Percentiles rank a stretch among this genome's conserved stretches.
Evolutionary conservation across 1,140 invertebrate species (phyloP).

Genomic region (Zaprionus africanus): DNA sequence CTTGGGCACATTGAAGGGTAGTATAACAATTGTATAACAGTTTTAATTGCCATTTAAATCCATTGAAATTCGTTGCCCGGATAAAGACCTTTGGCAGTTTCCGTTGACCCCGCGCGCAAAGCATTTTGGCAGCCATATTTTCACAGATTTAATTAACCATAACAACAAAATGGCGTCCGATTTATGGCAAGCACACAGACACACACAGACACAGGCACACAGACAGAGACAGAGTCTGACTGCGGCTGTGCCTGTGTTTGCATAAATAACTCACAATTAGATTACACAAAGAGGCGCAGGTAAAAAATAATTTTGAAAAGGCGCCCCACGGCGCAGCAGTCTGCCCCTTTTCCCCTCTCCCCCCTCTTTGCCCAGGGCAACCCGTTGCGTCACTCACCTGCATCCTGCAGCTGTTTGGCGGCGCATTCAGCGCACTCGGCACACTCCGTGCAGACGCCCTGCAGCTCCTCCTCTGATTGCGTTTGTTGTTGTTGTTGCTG

Average conservation of each 20-base stretch:
- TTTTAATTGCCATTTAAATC: constrained; percentile 2
- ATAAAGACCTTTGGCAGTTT: neutral
- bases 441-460: constrained; percentile 83
- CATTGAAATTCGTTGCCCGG: neutral
- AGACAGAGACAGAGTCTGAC: constrained; percentile 12
- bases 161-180: constrained; percentile 60
- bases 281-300: constrained; percentile 65
- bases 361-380: neutral
- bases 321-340: neutral
- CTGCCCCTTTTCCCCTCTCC: neutral
- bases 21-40: constrained; percentile 18
- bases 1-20: neutral
- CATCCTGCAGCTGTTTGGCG: constrained; percentile 82
- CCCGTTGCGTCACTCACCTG: constrained; percentile 60
- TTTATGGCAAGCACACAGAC: constrained; percentile 39
- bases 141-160: constrained; percentile 58
- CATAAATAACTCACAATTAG: constrained; percentile 79
- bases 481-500: constrained; percentile 57
- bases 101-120: neutral
- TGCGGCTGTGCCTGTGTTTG: constrained; percentile 53
- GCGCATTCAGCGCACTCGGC: constrained; percentile 84
- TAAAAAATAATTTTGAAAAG: constrained; percentile 58
- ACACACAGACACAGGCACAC: neutral
- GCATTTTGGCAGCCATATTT: constrained; percentile 6
- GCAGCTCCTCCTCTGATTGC: constrained; percentile 72